These are phyloP conservation scores for Horisme vitalbata DNA, from an alignment of 2,888 invertebrate species.

Conservation along the genomic window DNA sequence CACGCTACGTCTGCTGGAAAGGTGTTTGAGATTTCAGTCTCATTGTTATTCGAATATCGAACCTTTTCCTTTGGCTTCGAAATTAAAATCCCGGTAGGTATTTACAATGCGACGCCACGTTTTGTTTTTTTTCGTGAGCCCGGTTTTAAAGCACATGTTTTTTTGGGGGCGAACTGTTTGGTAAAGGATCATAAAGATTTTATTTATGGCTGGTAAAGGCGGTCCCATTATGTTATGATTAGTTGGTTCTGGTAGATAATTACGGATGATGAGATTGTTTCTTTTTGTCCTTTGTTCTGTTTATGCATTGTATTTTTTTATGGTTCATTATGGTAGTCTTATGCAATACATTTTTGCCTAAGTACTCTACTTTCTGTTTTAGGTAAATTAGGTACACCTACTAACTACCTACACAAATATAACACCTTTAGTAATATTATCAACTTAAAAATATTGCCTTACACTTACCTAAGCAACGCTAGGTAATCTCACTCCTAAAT, in stretches of 20 bases:
- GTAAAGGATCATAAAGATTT: constrained; percentile 57
- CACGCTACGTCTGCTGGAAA: constrained; percentile 42
- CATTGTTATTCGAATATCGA: constrained; percentile 55
- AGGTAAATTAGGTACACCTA: too few species aligned
- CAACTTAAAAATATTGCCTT: too few species aligned
- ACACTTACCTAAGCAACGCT: too few species aligned
- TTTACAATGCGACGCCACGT: constrained; percentile 58
- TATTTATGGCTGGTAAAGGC: constrained; percentile 62
- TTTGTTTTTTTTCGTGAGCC: constrained; percentile 45
- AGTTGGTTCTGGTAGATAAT: constrained; percentile 62
- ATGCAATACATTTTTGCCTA: constrained; percentile 12
- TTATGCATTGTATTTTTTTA: constrained; percentile 32
- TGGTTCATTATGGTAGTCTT: constrained; percentile 31
- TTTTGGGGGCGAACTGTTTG: constrained; percentile 53
- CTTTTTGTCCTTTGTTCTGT: constrained; percentile 44
- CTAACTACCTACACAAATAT: too few species aligned
- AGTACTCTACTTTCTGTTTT: too few species aligned
- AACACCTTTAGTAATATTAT: too few species aligned
- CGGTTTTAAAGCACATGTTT: constrained; percentile 53
- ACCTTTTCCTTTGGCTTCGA: constrained; percentile 51
- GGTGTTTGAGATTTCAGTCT: constrained; percentile 62
- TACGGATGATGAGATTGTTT: constrained; percentile 60
- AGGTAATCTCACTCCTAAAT: too few species aligned
- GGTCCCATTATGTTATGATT: constrained; percentile 69
- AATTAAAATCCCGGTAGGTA: constrained; percentile 59